These are phyloP conservation scores for Gonioctena quinquepunctata DNA, from an alignment of 1,140 invertebrate genomes.

Conservation along the genomic window DNA sequence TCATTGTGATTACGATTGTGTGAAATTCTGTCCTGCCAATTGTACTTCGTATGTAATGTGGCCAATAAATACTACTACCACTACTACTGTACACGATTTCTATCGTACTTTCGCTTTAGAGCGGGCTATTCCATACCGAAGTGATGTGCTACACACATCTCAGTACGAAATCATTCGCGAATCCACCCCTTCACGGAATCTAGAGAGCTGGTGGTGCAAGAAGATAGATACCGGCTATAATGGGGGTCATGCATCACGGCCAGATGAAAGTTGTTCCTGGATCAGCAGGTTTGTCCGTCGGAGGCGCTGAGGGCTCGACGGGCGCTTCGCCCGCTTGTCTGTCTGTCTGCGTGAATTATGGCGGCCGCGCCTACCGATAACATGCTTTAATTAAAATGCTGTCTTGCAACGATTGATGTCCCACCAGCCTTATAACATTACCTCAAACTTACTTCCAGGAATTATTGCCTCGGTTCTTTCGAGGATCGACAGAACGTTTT, in stretches of 20 bases:
- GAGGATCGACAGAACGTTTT: not conserved
- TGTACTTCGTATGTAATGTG: too few relatives aligned
- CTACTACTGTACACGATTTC: too few relatives aligned
- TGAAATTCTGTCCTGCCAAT: too few relatives aligned
- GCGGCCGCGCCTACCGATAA: constrained; percentile 57
- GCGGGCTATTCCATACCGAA: too few relatives aligned
- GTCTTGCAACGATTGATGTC: constrained; percentile 54
- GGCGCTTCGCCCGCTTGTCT: constrained; percentile 35
- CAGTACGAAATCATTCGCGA: not conserved
- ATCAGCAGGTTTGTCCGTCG: constrained; percentile 56
- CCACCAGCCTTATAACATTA: constrained; percentile 22
- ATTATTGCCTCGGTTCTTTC: constrained; percentile 13
- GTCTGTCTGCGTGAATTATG: constrained; percentile 53
- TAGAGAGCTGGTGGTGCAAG: not conserved
- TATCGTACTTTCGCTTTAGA: too few relatives aligned
- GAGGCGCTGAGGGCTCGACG: constrained; percentile 38
- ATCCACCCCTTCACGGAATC: not conserved
- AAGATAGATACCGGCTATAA: constrained; percentile 47
- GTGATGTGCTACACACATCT: too few relatives aligned
- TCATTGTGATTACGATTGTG: too few relatives aligned
- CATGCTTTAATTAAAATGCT: constrained; percentile 57
- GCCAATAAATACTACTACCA: too few relatives aligned
- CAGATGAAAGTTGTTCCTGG: constrained; percentile 57
- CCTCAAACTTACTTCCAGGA: constrained; percentile 23
- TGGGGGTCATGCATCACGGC: constrained; percentile 54